Conservation (phyloP, 2,113 vertebrate genomes). For the Amblyopsis rosae region DNA sequence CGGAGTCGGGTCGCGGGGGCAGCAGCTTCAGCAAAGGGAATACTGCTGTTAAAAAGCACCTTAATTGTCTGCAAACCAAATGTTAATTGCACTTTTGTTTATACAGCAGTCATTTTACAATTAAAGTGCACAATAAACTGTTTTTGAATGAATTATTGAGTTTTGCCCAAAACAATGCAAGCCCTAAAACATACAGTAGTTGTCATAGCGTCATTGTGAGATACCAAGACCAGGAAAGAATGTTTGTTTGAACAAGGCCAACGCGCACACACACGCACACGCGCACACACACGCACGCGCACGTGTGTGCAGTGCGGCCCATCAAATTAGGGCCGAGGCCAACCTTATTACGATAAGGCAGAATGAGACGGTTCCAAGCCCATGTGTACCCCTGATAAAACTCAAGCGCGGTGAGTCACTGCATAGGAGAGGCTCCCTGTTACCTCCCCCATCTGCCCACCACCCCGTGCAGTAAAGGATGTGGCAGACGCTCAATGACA, state of each 20-base stretch:
- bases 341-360: conserved; percentile 69
- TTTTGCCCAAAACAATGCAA: no score
- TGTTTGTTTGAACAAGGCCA: conserved; percentile 8
- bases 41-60: no score
- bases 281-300: conserved; percentile 21
- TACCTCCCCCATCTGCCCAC: neutral
- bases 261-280: conserved; percentile 10
- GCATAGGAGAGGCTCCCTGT: conserved; percentile 1
- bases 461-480: neutral
- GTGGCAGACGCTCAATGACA: neutral
- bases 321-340: conserved; percentile 48
- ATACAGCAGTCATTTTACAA: no score
- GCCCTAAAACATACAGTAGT: no score
- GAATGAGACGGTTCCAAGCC: conserved; percentile 37
- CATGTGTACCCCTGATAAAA: conserved; percentile 43
- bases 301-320: conserved; percentile 48
- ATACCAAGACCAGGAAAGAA: neutral
- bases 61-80: no score
- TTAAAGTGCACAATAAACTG: no score
- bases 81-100: no score
- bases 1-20: no score
- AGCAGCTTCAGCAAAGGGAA: no score
- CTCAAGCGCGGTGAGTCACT: conserved; percentile 21
- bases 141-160: no score
- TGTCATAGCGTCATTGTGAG: no score